Evolutionary conservation across 2,888 invertebrate species (phyloP).

Genomic region (Bellardia bayeri): DNA sequence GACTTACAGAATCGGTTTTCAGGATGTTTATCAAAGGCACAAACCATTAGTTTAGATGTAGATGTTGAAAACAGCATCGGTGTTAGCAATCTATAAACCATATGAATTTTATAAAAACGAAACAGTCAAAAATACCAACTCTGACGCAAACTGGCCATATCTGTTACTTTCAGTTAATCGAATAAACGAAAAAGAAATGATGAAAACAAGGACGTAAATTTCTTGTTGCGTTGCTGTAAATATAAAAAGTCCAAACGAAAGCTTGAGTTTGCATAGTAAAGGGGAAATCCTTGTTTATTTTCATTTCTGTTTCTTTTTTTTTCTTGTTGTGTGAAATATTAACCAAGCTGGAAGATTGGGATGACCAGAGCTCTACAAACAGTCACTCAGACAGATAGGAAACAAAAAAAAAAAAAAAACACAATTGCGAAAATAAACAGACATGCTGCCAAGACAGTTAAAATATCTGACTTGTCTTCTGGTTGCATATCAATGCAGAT

Average conservation of each 20-base stretch:
- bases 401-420: no score
- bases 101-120: no score
- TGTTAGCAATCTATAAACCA: no score
- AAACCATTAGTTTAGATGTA: no score
- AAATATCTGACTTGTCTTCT: constrained; percentile 35
- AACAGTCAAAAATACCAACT: no score
- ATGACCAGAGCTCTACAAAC: constrained; percentile 28
- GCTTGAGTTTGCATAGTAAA: constrained; percentile 9
- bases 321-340: constrained; percentile 39
- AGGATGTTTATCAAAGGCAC: no score
- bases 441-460: constrained; percentile 33
- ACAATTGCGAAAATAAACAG: background rate
- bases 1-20: no score
- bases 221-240: constrained; percentile 46
- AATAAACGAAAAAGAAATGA: background rate
- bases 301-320: background rate
- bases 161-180: constrained; percentile 1
- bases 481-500: constrained; percentile 52
- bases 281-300: constrained; percentile 50
- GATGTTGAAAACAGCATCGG: no score
- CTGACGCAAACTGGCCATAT: background rate
- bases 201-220: constrained; percentile 4
- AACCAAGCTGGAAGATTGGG: constrained; percentile 41
- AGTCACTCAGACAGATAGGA: background rate
- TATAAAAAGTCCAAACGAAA: background rate